A percentile compares a stretch with the other conserved stretches of the same genome.
phyloP scores from a whole-genome alignment of 2,113 vertebrate genomes.

The Sylvilagus bachmani region DNA sequence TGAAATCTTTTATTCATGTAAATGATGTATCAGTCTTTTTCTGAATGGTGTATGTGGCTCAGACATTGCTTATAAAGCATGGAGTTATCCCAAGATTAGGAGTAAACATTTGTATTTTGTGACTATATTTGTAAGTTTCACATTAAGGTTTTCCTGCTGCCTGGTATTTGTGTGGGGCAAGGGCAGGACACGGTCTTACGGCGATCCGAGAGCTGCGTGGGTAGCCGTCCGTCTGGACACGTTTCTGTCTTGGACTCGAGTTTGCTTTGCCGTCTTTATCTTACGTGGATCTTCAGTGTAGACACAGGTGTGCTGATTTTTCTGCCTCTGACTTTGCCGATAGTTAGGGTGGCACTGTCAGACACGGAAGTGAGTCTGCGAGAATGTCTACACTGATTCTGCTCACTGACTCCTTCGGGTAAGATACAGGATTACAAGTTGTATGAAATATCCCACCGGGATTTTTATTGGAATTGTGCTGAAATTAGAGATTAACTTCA shows the following conservation, averaged over 20 bases:
- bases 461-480: neutral
- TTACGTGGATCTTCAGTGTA: neutral
- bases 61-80: neutral
- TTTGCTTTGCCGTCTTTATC: neutral
- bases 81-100: neutral
- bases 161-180: neutral
- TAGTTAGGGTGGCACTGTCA: neutral
- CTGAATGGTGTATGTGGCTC: neutral
- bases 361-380: neutral
- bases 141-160: neutral
- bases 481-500: constrained; percentile 26
- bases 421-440: constrained; percentile 37
- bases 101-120: neutral
- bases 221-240: neutral
- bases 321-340: neutral
- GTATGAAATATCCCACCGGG: neutral
- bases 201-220: neutral
- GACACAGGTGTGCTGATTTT: neutral
- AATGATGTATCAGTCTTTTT: neutral
- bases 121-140: neutral
- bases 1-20: neutral
- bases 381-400: neutral
- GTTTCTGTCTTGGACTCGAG: neutral
- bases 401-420: neutral
- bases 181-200: neutral